Evolutionary conservation across 1,140 invertebrate genomes (phyloP).

Genomic region (Aphelenchoides besseyi): DNA sequence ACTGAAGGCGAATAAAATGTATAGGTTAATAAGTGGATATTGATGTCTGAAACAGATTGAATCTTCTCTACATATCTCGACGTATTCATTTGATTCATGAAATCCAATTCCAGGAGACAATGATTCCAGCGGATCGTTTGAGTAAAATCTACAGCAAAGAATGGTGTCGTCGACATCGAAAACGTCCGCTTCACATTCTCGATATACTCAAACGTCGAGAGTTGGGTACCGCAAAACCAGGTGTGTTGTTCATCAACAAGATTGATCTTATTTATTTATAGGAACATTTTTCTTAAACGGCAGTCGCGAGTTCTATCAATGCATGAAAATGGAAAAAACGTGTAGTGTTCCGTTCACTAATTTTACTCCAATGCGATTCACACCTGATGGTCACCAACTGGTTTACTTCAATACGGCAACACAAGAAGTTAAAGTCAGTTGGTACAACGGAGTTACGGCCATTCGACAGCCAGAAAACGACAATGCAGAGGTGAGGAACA

Average conservation of each 20-base stretch:
- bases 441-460: constrained; percentile 31
- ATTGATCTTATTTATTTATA: constrained; percentile 24
- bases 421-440: constrained; percentile 38
- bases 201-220: constrained; percentile 34
- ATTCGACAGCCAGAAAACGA: neutral
- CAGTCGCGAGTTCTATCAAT: constrained; percentile 47
- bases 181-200: constrained; percentile 18
- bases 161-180: constrained; percentile 36
- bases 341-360: constrained; percentile 28
- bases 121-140: constrained; percentile 1
- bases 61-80: neutral
- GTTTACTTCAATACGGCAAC: constrained; percentile 32
- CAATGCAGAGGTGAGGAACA: neutral
- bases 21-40: neutral
- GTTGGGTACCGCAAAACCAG: constrained; percentile 32
- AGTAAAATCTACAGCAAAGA: constrained; percentile 33
- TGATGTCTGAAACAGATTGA: constrained; percentile 6
- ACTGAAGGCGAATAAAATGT: neutral
- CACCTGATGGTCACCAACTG: constrained; percentile 37
- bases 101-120: neutral
- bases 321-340: neutral
- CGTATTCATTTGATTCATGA: neutral
- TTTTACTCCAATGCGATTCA: constrained; percentile 49
- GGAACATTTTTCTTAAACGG: constrained; percentile 48
- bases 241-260: neutral